A percentile compares a stretch with the other conserved stretches of the same genome.
These are phyloP conservation scores for Diceros bicornis DNA, from an alignment of 2,797 vertebrate species.

Conservation along the genomic window DNA sequence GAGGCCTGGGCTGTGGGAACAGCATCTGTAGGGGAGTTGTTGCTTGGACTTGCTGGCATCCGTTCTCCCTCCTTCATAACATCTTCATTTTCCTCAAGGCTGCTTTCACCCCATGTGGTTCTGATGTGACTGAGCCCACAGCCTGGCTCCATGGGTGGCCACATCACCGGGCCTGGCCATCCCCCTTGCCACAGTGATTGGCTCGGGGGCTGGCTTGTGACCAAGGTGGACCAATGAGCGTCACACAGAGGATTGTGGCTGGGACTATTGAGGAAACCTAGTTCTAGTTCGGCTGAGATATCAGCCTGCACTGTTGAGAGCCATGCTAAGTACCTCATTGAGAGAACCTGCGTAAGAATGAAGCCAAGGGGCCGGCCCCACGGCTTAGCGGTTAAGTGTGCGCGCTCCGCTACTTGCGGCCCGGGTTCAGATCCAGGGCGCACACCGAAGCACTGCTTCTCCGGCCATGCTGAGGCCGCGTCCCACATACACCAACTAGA, in stretches of 20 bases:
- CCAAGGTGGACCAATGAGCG: neutral
- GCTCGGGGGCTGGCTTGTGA: neutral
- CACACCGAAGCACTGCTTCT: no score
- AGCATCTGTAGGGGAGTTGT: accelerated
- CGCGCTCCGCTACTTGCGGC: no score
- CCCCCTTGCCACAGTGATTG: neutral
- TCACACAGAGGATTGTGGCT: neutral
- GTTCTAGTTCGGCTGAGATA: no score
- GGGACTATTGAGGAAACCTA: accelerated
- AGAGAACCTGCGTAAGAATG: neutral
- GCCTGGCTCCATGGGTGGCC: neutral
- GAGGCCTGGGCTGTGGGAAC: neutral
- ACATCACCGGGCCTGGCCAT: neutral
- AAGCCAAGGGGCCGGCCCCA: no score
- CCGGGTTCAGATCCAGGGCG: no score
- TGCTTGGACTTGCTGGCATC: neutral
- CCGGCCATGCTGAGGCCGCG: no score
- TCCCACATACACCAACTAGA: no score
- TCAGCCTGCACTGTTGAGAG: neutral
- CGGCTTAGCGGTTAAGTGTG: no score
- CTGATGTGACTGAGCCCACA: neutral
- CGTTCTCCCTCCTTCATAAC: neutral
- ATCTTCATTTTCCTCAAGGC: neutral
- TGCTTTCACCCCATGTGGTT: accelerated
- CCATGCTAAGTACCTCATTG: accelerated